Evolutionary conservation across 2,113 vertebrate genomes (phyloP).

Genomic region (Poicephalus meyeri): DNA sequence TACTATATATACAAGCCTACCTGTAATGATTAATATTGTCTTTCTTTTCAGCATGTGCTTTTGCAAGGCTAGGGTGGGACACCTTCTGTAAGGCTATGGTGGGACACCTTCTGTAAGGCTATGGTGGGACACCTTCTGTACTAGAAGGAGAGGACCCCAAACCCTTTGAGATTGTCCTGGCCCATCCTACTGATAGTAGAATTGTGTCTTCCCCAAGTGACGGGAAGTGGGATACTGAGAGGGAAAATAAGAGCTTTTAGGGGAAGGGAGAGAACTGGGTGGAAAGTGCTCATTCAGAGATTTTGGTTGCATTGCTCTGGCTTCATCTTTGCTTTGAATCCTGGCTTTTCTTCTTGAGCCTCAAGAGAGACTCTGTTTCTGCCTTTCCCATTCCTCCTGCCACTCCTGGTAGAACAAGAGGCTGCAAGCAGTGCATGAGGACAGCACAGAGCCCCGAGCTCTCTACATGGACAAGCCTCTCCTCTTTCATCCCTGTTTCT

Average conservation of each 20-base stretch:
- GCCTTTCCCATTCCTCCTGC: background rate
- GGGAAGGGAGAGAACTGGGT: background rate
- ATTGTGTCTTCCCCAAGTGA: background rate
- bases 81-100: background rate
- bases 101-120: background rate
- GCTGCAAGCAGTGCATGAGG: background rate
- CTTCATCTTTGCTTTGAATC: background rate
- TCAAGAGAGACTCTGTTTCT: background rate
- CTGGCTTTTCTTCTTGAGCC: background rate
- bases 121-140: background rate
- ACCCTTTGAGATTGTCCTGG: background rate
- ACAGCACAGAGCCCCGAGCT: fast-evolving
- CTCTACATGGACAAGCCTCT: background rate
- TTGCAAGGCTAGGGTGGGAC: background rate
- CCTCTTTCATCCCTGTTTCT: background rate
- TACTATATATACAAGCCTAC: background rate
- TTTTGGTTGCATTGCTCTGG: background rate
- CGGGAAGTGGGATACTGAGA: background rate
- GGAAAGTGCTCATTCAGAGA: background rate
- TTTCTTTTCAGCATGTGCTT: background rate
- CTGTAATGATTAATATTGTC: background rate
- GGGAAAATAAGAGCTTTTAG: background rate
- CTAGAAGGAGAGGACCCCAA: background rate
- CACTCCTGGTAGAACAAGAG: background rate
- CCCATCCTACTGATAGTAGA: background rate